A percentile compares a stretch with the other conserved stretches of the same genome.
These are phyloP conservation scores for Nomada fabriciana DNA, from an alignment of 2,888 invertebrate genomes.

Conservation along the genomic window DNA sequence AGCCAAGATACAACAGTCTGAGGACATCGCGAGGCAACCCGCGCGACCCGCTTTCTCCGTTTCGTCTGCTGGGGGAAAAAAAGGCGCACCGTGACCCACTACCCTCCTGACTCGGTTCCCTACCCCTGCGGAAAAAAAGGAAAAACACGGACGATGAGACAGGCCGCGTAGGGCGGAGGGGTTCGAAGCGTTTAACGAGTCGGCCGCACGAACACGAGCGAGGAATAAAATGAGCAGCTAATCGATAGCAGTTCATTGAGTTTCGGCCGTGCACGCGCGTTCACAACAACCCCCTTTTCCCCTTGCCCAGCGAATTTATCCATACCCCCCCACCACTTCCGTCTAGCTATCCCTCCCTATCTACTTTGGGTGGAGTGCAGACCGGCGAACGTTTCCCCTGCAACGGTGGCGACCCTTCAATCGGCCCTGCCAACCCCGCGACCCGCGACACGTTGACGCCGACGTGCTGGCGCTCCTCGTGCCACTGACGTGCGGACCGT, in stretches of 20 bases:
- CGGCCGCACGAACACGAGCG: slow-evolving; percentile 67
- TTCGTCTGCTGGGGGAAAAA: slow-evolving; percentile 68
- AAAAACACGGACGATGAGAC: slow-evolving; percentile 52
- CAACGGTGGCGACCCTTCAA: slow-evolving; percentile 39
- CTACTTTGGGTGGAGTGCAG: neutral
- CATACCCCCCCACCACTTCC: slow-evolving; percentile 2
- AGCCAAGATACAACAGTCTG: neutral
- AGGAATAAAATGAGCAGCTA: slow-evolving; percentile 78
- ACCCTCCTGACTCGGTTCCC: slow-evolving; percentile 80
- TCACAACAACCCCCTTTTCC: slow-evolving; percentile 46
- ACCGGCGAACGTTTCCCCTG: slow-evolving; percentile 15
- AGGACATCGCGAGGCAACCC: slow-evolving; percentile 66
- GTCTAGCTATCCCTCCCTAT: neutral
- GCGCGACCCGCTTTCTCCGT: slow-evolving; percentile 75
- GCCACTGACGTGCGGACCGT: slow-evolving; percentile 36
- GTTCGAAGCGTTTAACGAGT: slow-evolving; percentile 68
- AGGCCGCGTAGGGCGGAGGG: slow-evolving; percentile 47
- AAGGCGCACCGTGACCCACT: slow-evolving; percentile 78
- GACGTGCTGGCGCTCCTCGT: slow-evolving; percentile 8
- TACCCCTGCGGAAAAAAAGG: slow-evolving; percentile 66
- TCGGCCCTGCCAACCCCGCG: slow-evolving; percentile 20
- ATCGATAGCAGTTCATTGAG: slow-evolving; percentile 82
- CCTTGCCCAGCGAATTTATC: slow-evolving; percentile 31
- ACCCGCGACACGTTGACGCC: slow-evolving; percentile 19
- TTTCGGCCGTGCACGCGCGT: slow-evolving; percentile 76